phyloP scores from a whole-genome alignment of 1,140 invertebrate species.

The Aporrectodea caliginosa region DNA sequence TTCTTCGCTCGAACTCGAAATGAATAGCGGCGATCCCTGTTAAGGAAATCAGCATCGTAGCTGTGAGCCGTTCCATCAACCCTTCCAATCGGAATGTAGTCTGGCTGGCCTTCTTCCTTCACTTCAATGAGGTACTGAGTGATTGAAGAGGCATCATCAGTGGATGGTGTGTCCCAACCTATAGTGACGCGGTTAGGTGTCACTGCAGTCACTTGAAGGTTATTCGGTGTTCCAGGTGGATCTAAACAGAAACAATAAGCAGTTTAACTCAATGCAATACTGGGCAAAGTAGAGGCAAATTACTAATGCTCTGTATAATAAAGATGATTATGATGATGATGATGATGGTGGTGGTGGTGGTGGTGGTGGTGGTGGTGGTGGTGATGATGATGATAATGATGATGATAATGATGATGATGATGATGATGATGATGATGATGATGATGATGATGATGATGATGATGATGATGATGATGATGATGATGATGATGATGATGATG shows the following conservation, averaged over 20 bases:
- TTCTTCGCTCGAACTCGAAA: slow-evolving; percentile 97
- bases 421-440: slow-evolving; percentile 36
- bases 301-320: too few relatives aligned
- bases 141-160: slow-evolving; percentile 76
- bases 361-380: too few relatives aligned
- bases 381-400: slow-evolving; percentile 30
- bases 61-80: slow-evolving; percentile 20
- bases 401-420: slow-evolving; percentile 35
- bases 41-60: slow-evolving; percentile 56
- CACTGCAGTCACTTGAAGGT: slow-evolving; percentile 74
- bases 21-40: slow-evolving; percentile 91
- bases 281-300: too few relatives aligned
- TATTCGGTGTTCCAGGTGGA: slow-evolving; percentile 65
- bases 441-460: slow-evolving; percentile 30
- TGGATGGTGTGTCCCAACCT: slow-evolving; percentile 86
- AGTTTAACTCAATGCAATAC: too few relatives aligned
- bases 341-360: too few relatives aligned
- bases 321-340: too few relatives aligned
- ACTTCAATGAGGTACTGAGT: slow-evolving; percentile 85
- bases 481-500: slow-evolving; percentile 30
- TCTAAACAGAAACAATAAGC: background rate
- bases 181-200: slow-evolving; percentile 88
- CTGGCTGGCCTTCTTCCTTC: slow-evolving; percentile 66
- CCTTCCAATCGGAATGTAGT: slow-evolving; percentile 17
- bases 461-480: slow-evolving; percentile 32